These are phyloP conservation scores for Pogonocichla stellata DNA, from an alignment of 2,113 vertebrate genomes.

Conservation along the genomic window DNA sequence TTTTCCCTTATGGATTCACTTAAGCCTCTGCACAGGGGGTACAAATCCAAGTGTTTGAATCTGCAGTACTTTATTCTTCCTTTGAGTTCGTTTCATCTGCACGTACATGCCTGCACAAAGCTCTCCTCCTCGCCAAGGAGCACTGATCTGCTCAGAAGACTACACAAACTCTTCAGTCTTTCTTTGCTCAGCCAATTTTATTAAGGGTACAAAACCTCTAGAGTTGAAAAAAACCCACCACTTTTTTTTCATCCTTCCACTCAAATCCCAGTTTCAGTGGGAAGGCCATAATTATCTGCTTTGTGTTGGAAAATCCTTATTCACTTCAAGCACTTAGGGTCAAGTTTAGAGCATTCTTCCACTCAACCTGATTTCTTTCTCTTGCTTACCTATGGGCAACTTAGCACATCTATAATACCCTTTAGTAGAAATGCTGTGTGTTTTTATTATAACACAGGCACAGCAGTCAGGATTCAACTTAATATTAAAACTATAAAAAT, in stretches of 20 bases:
- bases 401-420: background rate
- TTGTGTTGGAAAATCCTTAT: background rate
- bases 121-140: background rate
- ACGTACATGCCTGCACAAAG: accelerated
- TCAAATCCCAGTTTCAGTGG: background rate
- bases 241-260: background rate
- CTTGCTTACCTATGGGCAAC: background rate
- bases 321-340: background rate
- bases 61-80: background rate
- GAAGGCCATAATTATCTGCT: background rate
- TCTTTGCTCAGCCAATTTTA: background rate
- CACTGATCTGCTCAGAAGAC: background rate
- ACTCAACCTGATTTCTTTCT: background rate
- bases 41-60: background rate
- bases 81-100: background rate
- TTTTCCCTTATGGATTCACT: conserved; percentile 7
- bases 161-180: background rate
- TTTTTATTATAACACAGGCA: background rate
- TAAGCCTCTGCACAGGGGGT: background rate
- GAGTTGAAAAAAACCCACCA: background rate
- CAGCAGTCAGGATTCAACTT: background rate
- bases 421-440: background rate
- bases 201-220: background rate
- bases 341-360: background rate
- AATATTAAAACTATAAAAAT: background rate